phyloP scores from a whole-genome alignment of 2,888 invertebrate species.

The Dryobotodes eremita region DNA sequence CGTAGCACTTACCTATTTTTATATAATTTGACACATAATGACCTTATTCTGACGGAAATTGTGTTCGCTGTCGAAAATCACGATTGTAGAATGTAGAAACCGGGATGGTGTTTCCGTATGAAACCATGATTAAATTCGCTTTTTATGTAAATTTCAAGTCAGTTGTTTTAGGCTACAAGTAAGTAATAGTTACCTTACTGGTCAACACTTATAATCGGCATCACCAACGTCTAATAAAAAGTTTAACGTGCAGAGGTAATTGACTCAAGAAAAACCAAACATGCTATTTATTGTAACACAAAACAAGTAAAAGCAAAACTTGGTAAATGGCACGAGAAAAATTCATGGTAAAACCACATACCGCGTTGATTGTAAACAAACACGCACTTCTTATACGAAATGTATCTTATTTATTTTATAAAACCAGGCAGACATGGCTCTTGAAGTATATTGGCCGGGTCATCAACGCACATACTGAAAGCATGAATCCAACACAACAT shows the following conservation, averaged over 20 bases:
- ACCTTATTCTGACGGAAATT: background rate
- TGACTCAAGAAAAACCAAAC: constrained; percentile 45
- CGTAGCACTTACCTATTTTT: background rate
- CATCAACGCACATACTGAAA: background rate
- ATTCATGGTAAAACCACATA: constrained; percentile 41
- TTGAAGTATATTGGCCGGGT: background rate
- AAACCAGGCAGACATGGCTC: background rate
- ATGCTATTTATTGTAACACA: constrained; percentile 27
- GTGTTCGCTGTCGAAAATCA: background rate
- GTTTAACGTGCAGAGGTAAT: constrained; percentile 54
- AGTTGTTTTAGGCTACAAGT: background rate
- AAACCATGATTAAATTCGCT: background rate
- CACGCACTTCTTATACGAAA: constrained; percentile 68
- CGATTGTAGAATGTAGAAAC: background rate
- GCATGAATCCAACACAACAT: background rate
- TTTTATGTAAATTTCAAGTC: background rate
- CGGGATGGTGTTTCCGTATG: background rate
- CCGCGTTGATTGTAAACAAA: constrained; percentile 47
- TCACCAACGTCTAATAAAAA: constrained; percentile 16
- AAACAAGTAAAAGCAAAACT: constrained; percentile 30
- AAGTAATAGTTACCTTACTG: background rate
- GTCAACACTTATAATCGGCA: background rate
- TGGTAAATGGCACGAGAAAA: constrained; percentile 26
- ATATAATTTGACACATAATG: background rate
- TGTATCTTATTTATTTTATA: constrained; percentile 59